phyloP scores from a whole-genome alignment of 1,140 invertebrate species.

The Drosophila nikananu region DNA sequence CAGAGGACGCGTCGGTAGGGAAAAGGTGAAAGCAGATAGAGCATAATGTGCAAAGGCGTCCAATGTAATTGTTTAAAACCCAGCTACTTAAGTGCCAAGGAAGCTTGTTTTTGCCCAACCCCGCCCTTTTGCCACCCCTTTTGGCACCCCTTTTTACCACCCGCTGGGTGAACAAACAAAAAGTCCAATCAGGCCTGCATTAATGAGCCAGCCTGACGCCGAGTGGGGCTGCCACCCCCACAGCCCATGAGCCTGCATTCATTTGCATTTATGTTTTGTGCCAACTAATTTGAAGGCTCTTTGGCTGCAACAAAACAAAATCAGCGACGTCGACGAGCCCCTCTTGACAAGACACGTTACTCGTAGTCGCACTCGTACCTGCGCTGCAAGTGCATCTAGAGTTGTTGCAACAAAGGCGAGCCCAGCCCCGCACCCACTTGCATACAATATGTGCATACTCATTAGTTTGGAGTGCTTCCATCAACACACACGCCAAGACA shows the following conservation, averaged over 20 bases:
- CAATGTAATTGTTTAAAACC: conserved; percentile 80
- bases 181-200: conserved; percentile 80
- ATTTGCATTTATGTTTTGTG: conserved; percentile 83
- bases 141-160: not conserved
- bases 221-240: not conserved
- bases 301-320: conserved; percentile 75
- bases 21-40: conserved; percentile 47
- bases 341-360: conserved; percentile 57
- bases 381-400: conserved; percentile 71
- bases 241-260: conserved; percentile 54
- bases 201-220: conserved; percentile 61
- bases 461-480: conserved; percentile 83
- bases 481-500: conserved; percentile 69
- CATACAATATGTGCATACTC: conserved; percentile 82
- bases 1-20: not conserved
- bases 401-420: conserved; percentile 60
- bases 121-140: not conserved
- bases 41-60: conserved; percentile 78
- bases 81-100: conserved; percentile 76
- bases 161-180: conserved; percentile 62
- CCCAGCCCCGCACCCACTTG: conserved; percentile 44
- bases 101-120: conserved; percentile 2
- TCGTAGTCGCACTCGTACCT: conserved; percentile 6
- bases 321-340: conserved; percentile 65
- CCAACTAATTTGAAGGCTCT: conserved; percentile 78